Evolutionary conservation across 2,888 invertebrate species (phyloP), one percentile per base, ranked within the genome.

Genomic region (Sarcophaga variegata): DNA sequence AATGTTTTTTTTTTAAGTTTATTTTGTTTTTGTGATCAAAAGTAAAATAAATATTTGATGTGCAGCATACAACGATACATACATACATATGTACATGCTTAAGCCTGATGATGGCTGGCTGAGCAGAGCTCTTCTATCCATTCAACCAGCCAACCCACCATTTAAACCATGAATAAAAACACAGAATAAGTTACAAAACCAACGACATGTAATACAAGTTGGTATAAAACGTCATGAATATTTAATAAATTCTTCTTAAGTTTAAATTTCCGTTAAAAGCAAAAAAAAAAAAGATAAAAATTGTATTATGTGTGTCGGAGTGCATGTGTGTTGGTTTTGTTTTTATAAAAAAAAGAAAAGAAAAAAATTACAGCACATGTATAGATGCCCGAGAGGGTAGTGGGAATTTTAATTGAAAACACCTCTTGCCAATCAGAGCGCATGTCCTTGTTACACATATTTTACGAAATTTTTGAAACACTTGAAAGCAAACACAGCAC

Each of bases 21-120:
- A 59, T 67, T 66, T 77, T 22, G 77, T 78, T 71, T 20, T 79
- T 66, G 22, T 60, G 60, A 49, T 84, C 10, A 66, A 83, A 79
- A 74, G 83, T 74, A 75, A 79, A 81, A 84, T 83, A 84, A 87
- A 84, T 84, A 87, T 87, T 83, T 87, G 78, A 87, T 87, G 78
- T 81, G 63, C 63, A 71, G 74, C 66, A 86, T 37, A 37, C 37
- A 1, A 37, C 37, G 8, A 37, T 37, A 17, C 54, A 54, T 14
- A 17, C 17, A 54, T 1, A 49, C 12, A 49, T 49, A 14, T 2
- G 1, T 54, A 54, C 80, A 83, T 72, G 75, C 67, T 75, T 71
- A 64, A 75, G 63, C 64, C 80, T 79, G 60, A 72, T 74, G 22
- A n/a, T 22, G 62, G 11, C 62, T 62, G 62, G 11, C n/a, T n/a